A percentile compares a stretch with the other conserved stretches of the same genome.
Conservation (phyloP, 2,797 vertebrate genomes). For the Poecile montanus region DNA sequence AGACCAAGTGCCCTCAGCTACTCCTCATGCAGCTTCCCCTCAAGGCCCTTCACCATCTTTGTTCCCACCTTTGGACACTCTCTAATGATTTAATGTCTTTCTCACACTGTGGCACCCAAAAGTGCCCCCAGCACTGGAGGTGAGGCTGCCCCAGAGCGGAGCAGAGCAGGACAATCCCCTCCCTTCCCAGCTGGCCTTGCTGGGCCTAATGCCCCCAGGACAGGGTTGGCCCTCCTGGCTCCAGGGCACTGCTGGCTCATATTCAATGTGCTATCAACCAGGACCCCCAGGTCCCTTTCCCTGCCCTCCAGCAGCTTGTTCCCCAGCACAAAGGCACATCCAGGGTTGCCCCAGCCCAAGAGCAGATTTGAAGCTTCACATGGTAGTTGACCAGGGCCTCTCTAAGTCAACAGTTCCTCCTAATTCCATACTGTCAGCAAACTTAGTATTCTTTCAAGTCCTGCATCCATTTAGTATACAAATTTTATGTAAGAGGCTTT, state of each 20-base stretch:
- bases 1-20: fast-evolving
- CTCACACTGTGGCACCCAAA: fast-evolving
- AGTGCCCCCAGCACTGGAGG: neutral
- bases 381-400: neutral
- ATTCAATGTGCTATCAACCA: fast-evolving
- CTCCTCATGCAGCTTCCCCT: neutral
- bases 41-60: neutral
- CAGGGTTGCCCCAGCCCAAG: neutral
- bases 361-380: neutral
- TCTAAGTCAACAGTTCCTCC: neutral
- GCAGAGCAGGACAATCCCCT: neutral
- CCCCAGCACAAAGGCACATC: neutral
- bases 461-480: neutral
- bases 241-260: neutral
- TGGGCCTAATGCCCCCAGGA: neutral
- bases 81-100: neutral
- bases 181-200: fast-evolving
- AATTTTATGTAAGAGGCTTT: neutral
- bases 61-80: neutral
- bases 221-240: neutral
- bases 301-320: neutral
- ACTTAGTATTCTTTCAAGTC: neutral
- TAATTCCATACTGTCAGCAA: neutral
- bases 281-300: neutral
- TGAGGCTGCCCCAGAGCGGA: neutral